Evolutionary conservation across 2,113 vertebrate species (phyloP), one percentile per base, ranked within the genome.

Genomic region (Hymenochirus boettgeri): DNA sequence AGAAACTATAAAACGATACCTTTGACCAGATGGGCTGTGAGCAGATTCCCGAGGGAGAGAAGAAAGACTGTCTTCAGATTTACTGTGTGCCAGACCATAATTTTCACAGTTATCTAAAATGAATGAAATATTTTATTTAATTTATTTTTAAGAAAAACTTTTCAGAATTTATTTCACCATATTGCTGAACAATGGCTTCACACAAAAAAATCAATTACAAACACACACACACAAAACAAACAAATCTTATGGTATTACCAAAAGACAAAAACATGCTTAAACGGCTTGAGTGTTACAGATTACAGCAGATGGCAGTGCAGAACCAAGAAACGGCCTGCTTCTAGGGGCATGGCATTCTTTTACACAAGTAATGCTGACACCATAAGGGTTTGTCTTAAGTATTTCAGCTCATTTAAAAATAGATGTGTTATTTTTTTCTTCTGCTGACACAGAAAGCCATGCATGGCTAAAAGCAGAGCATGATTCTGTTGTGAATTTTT

Each of bases 391-490:
- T 62, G 57, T 79, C 73, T 70, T 61, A 75, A 71, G 77, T 86
- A 89, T 89, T 88, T 88, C 87, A 86, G 69, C 75, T 15, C 48
- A 63, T 78, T 86, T 92, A 93, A 92, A 98, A 96, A 96, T 93
- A 97, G 92, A 90, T 54, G 81, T 76, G 88, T 80, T 85, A 79
- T 87, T 89, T 85, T 83, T 79, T 85, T 79, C 82, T 81, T 71
- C 82, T 81, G 88, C 89, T 92, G 88, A 91, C 90, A 86, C 29
- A 74, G 79, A 87, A 79, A 79, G 71, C 84, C 79, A 83, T 80
- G 85, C 83, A 86, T 74, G 83, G 83, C 74, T 85, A 86, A 83
- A 88, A 86, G 70, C 78, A 79, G 72, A 58, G 53, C 11, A 65
- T 31, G 62, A 77, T 57, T 65, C 62, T 15, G 74, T 8, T 17